phyloP scores from a whole-genome alignment of 2,113 vertebrate genomes.

The Myanophis thanlyinensis region DNA sequence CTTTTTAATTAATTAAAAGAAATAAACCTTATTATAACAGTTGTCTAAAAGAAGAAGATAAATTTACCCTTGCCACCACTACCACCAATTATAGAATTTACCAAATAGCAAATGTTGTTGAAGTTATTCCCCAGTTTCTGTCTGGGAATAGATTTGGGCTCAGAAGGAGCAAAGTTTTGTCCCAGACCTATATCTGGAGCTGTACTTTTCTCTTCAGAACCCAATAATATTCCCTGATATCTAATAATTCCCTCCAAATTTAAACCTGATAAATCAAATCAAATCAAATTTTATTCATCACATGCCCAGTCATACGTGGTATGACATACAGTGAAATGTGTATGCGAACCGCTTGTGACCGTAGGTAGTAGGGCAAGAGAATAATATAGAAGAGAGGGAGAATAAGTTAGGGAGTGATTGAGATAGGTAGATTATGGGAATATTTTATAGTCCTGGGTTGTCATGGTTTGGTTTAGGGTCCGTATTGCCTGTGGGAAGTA shows the following conservation, averaged over 20 bases:
- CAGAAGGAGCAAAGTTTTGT: background rate
- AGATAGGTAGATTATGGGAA: too few relatives aligned
- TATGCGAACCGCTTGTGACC: too few relatives aligned
- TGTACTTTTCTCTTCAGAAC: background rate
- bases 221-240: background rate
- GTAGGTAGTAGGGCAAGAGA: too few relatives aligned
- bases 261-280: background rate
- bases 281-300: too few relatives aligned
- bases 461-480: too few relatives aligned
- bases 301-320: too few relatives aligned
- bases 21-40: background rate
- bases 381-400: too few relatives aligned
- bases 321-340: too few relatives aligned
- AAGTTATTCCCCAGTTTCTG: background rate
- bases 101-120: background rate
- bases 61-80: background rate
- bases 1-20: background rate
- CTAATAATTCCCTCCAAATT: background rate
- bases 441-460: too few relatives aligned
- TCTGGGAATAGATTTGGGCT: background rate
- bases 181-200: background rate
- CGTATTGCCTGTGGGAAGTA: too few relatives aligned
- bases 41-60: background rate
- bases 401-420: too few relatives aligned
- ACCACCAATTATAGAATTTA: background rate